These are phyloP conservation scores for Tychaedon coryphoeus DNA, from an alignment of 2,113 vertebrate genomes.

Conservation along the genomic window DNA sequence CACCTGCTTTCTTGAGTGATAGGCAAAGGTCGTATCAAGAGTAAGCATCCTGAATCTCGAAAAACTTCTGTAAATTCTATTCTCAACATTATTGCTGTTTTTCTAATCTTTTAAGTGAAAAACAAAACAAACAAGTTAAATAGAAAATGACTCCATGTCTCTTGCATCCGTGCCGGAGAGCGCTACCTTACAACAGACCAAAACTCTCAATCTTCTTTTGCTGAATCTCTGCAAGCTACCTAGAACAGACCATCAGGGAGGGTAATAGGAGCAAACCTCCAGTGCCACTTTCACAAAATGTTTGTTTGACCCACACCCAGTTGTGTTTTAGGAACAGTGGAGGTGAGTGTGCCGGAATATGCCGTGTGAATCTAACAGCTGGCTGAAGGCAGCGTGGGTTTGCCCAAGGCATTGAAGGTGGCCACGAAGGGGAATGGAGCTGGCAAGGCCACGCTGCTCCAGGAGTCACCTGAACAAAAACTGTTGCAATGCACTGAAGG, in stretches of 20 bases:
- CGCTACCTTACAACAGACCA: rapidly evolving
- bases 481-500: not conserved
- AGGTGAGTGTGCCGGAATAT: not conserved
- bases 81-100: not conserved
- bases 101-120: not conserved
- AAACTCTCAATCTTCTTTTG: not conserved
- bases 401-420: not conserved
- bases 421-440: rapidly evolving
- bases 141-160: not conserved
- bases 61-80: not conserved
- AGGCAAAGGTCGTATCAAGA: not conserved
- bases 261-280: not conserved
- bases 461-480: not conserved
- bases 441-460: not conserved
- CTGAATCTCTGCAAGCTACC: rapidly evolving
- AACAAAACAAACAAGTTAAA: not conserved
- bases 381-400: not conserved
- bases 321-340: not conserved
- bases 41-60: not conserved
- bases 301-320: rapidly evolving
- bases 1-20: not conserved
- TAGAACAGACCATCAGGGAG: not conserved
- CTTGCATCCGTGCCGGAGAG: not conserved
- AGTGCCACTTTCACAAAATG: not conserved
- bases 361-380: not conserved